Conservation (phyloP, 2,888 invertebrate species). For the Acheta domesticus region DNA sequence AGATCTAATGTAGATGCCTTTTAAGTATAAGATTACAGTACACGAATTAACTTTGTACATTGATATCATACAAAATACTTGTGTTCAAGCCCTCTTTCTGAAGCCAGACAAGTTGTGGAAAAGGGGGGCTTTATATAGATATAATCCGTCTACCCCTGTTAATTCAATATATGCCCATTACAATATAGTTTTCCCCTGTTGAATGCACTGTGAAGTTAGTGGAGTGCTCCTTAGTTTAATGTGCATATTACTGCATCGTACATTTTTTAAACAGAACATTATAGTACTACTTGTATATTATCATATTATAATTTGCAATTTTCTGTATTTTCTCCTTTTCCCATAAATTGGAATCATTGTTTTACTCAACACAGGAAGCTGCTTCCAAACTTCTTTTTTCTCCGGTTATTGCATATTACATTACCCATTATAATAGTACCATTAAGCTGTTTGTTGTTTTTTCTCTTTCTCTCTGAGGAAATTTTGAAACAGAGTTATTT, state of each 20-base stretch:
- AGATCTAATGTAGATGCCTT: conserved; percentile 11
- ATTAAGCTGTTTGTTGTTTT: conserved; percentile 26
- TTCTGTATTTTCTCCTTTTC: background rate
- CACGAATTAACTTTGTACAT: conserved; percentile 24
- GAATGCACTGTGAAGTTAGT: background rate
- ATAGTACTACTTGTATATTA: conserved; percentile 11
- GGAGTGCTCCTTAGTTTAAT: conserved; percentile 10
- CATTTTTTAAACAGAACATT: conserved; percentile 19
- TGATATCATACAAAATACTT: conserved; percentile 26
- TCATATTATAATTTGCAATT: background rate
- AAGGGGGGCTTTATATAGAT: background rate
- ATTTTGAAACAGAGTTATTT: conserved; percentile 23
- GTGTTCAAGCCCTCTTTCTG: conserved; percentile 25
- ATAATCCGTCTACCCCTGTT: conserved; percentile 9
- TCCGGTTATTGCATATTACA: conserved; percentile 30
- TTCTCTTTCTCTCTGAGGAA: conserved; percentile 24
- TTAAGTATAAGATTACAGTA: conserved; percentile 20
- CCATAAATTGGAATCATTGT: background rate
- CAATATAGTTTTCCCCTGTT: conserved; percentile 18
- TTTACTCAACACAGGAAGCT: conserved; percentile 19
- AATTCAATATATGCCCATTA: background rate
- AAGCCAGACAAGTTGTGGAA: background rate
- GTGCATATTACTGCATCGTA: conserved; percentile 20
- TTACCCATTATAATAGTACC: conserved; percentile 25
- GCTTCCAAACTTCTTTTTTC: background rate